phyloP scores from a whole-genome alignment of 2,888 invertebrate species.

The Epirrhoe tristata region DNA sequence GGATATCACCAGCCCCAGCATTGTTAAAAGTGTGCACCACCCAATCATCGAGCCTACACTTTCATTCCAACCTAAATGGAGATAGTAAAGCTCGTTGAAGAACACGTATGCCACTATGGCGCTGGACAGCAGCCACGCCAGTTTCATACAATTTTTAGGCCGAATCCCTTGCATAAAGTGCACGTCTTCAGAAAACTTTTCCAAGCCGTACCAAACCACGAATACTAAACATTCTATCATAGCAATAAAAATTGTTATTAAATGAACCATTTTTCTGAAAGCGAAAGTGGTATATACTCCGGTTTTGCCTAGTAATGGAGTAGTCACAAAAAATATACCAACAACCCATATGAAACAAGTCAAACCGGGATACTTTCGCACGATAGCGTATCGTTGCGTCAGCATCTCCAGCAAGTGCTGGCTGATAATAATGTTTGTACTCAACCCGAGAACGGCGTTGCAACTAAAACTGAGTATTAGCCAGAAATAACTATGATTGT shows the following conservation, averaged over 20 bases:
- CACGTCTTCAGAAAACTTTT: slow-evolving; percentile 73
- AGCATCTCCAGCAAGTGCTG: slow-evolving; percentile 59
- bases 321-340: slow-evolving; percentile 58
- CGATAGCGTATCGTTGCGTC: slow-evolving; percentile 46
- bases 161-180: slow-evolving; percentile 79
- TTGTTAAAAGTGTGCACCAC: slow-evolving; percentile 41
- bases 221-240: slow-evolving; percentile 65
- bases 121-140: slow-evolving; percentile 58
- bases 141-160: slow-evolving; percentile 63
- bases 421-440: slow-evolving; percentile 54
- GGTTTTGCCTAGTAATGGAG: slow-evolving; percentile 60
- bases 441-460: slow-evolving; percentile 54
- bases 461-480: slow-evolving; percentile 59
- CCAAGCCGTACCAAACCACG: slow-evolving; percentile 70
- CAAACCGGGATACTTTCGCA: slow-evolving; percentile 61
- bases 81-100: slow-evolving; percentile 46
- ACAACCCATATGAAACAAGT: slow-evolving; percentile 48
- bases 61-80: not conserved
- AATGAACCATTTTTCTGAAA: slow-evolving; percentile 49
- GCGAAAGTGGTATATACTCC: slow-evolving; percentile 52
- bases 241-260: slow-evolving; percentile 54
- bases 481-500: slow-evolving; percentile 56
- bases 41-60: slow-evolving; percentile 39
- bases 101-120: slow-evolving; percentile 56
- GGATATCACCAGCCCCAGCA: slow-evolving; percentile 34